Percentiles rank a stretch among this genome's conserved stretches.
These are phyloP conservation scores for Carposina sasakii DNA, from an alignment of 1,140 invertebrate genomes.

Conservation along the genomic window DNA sequence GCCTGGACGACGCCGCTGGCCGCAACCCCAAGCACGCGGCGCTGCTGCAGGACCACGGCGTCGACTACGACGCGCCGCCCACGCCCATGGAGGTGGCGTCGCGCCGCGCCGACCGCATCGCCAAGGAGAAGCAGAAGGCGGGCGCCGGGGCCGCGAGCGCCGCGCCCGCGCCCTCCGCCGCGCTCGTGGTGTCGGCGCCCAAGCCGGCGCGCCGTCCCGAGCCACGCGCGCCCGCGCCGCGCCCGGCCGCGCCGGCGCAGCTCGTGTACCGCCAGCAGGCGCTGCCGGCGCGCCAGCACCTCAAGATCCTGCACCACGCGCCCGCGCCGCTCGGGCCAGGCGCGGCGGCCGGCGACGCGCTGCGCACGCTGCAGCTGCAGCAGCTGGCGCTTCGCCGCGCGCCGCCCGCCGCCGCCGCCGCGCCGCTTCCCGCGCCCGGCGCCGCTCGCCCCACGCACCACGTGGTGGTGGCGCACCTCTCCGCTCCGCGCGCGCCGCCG, in stretches of 20 bases:
- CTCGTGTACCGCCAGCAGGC: slow-evolving; percentile 32
- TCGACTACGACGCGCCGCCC: slow-evolving; percentile 89
- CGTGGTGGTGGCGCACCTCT: slow-evolving; percentile 25
- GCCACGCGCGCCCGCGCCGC: not conserved
- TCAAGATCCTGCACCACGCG: slow-evolving; percentile 50
- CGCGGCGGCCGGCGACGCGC: slow-evolving; percentile 24
- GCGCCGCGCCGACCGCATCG: slow-evolving; percentile 87
- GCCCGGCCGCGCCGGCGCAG: slow-evolving; percentile 17
- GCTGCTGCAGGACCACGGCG: slow-evolving; percentile 86
- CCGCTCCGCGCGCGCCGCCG: slow-evolving; percentile 9
- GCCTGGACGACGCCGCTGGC: slow-evolving; percentile 79
- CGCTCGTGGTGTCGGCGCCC: not conserved
- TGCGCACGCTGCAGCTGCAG: slow-evolving; percentile 50
- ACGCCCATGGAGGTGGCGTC: slow-evolving; percentile 89
- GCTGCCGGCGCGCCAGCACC: slow-evolving; percentile 41
- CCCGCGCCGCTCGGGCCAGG: slow-evolving; percentile 5
- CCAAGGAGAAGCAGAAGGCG: slow-evolving; percentile 80
- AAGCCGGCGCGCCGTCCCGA: not conserved
- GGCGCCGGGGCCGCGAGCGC: slow-evolving; percentile 3
- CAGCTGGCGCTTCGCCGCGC: slow-evolving; percentile 42
- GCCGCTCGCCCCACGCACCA: slow-evolving; percentile 16
- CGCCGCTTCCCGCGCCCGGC: slow-evolving; percentile 21
- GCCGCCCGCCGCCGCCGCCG: slow-evolving; percentile 11
- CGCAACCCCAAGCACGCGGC: slow-evolving; percentile 91
- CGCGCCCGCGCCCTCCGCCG: slow-evolving; percentile 4